Evolutionary conservation across 2,113 vertebrate genomes (phyloP).

Genomic region (Serilophus lunatus): DNA sequence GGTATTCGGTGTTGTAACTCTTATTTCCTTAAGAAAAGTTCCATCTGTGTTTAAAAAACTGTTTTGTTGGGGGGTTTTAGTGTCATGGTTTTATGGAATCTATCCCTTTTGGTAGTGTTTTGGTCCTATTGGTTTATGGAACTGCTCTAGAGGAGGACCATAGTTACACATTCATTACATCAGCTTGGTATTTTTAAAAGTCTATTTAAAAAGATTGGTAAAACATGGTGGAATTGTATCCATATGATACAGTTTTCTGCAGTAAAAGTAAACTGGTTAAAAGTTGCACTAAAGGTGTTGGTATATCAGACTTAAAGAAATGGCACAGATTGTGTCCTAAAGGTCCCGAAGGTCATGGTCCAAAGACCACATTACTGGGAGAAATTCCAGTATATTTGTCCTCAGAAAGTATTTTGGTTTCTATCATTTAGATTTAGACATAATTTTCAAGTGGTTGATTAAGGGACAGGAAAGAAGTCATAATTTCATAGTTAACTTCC

Average conservation of each 20-base stretch:
- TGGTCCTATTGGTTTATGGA: neutral
- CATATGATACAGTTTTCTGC: neutral
- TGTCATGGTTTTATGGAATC: neutral
- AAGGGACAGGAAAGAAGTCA: neutral
- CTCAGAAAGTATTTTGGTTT: neutral
- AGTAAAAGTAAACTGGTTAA: neutral
- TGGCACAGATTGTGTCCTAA: neutral
- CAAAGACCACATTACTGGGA: neutral
- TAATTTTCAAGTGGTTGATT: neutral
- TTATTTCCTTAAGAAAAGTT: neutral
- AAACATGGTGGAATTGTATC: neutral
- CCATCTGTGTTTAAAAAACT: neutral
- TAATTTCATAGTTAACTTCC: neutral
- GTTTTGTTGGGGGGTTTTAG: neutral
- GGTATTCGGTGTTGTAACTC: neutral
- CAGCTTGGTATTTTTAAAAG: neutral
- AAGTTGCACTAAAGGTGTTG: neutral
- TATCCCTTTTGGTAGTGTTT: neutral
- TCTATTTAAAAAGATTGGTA: neutral
- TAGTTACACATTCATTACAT: neutral
- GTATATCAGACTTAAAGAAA: neutral
- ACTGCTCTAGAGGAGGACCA: neutral
- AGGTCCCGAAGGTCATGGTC: neutral
- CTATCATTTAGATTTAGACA: neutral
- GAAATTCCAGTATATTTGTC: neutral